Evolutionary conservation across 2,113 vertebrate genomes (phyloP).

Genomic region (Dipodomys stephensi): DNA sequence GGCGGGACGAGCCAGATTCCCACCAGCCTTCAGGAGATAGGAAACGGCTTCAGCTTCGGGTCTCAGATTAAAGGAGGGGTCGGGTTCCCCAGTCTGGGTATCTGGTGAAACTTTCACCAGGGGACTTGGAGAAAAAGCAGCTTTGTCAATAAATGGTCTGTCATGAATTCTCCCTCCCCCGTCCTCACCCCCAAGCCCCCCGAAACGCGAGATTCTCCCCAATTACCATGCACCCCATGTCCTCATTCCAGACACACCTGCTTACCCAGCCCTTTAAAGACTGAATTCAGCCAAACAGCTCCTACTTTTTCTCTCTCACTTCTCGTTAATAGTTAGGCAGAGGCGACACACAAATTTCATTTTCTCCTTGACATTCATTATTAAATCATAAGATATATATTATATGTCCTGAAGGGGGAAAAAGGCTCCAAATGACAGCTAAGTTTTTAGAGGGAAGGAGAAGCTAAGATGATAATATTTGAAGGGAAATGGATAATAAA

Average conservation of each 20-base stretch:
- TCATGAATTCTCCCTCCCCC: not conserved
- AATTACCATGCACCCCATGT: not conserved
- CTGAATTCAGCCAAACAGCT: not conserved
- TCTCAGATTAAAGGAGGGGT: conserved; percentile 63
- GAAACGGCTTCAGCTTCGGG: not conserved
- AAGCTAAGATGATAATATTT: not conserved
- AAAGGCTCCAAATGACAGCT: not conserved
- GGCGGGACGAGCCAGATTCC: too few relatives aligned
- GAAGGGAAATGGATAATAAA: not conserved
- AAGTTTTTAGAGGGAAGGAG: not conserved
- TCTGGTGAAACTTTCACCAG: conserved; percentile 52
- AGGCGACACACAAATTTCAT: not conserved
- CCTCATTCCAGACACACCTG: not conserved
- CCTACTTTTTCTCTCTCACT: not conserved
- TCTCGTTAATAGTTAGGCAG: not conserved
- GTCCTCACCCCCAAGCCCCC: not conserved
- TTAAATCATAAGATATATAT: not conserved
- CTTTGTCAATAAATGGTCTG: conserved; percentile 34
- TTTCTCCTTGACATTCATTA: conserved; percentile 56
- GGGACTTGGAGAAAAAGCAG: conserved; percentile 2
- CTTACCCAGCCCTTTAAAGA: not conserved
- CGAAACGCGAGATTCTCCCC: not conserved
- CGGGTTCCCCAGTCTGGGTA: conserved; percentile 42
- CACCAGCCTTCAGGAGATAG: not conserved
- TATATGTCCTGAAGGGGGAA: not conserved